Conservation (phyloP, 1,140 invertebrate species). For the Polypedilum vanderplanki region DNA sequence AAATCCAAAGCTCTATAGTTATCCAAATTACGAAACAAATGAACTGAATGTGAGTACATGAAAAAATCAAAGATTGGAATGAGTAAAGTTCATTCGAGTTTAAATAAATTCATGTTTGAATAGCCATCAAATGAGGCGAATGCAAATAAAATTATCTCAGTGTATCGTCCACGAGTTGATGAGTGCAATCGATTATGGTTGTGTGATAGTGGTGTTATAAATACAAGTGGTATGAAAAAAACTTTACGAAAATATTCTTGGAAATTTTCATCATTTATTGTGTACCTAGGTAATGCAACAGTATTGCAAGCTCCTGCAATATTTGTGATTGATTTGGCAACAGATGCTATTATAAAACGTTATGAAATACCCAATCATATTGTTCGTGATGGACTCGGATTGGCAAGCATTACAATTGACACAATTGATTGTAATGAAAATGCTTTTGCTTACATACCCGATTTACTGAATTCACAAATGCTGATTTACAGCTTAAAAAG, state of each 20-base stretch:
- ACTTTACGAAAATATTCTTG: neutral
- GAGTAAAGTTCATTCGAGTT: neutral
- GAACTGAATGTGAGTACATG: neutral
- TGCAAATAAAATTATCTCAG: slow-evolving; percentile 45
- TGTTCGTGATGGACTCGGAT: slow-evolving; percentile 35
- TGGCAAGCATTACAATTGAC: slow-evolving; percentile 55
- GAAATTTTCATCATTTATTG: neutral
- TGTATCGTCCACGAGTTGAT: slow-evolving; percentile 56
- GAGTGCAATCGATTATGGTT: slow-evolving; percentile 56
- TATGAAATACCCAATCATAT: slow-evolving; percentile 11
- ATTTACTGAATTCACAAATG: slow-evolving; percentile 47
- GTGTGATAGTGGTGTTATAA: slow-evolving; percentile 57
- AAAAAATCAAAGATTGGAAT: neutral
- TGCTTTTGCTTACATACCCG: slow-evolving; percentile 59
- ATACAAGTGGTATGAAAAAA: slow-evolving; percentile 37
- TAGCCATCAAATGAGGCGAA: slow-evolving; percentile 16
- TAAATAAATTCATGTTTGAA: slow-evolving; percentile 15
- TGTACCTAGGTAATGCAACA: neutral
- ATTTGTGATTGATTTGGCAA: slow-evolving; percentile 54
- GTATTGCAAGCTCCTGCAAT: slow-evolving; percentile 49
- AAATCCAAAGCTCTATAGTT: neutral
- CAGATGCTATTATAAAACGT: slow-evolving; percentile 31
- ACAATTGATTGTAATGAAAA: slow-evolving; percentile 49
- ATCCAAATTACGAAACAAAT: slow-evolving; percentile 11
- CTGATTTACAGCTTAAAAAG: slow-evolving; percentile 43